Evolutionary conservation across 2,888 invertebrate genomes (phyloP).

Genomic region (Chelonus formosanus): DNA sequence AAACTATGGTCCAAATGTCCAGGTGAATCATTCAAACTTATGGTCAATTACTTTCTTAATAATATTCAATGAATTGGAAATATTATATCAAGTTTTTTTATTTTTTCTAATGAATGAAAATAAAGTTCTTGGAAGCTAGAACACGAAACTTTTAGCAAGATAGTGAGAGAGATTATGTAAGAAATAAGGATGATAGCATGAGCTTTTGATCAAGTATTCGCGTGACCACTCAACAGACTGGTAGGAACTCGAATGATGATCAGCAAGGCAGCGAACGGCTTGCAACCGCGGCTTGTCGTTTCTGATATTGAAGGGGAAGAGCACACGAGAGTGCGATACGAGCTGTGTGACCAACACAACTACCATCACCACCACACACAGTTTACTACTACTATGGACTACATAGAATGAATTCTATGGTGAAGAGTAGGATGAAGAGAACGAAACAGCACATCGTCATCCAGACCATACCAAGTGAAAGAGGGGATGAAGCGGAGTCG

Average conservation of each 20-base stretch:
- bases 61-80: no score
- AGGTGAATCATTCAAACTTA: no score
- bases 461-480: constrained; percentile 11
- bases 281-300: constrained; percentile 45
- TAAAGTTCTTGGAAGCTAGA: no score
- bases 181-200: no score
- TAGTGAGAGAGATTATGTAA: no score
- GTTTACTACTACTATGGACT: no score
- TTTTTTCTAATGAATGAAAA: no score
- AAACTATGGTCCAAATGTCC: no score
- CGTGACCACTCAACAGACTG: constrained; percentile 46
- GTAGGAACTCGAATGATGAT: constrained; percentile 58
- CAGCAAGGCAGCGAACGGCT: constrained; percentile 64
- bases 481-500: constrained; percentile 36
- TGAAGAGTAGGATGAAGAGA: constrained; percentile 25
- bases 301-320: constrained; percentile 30
- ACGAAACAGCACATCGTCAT: constrained; percentile 31
- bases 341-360: constrained; percentile 31
- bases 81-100: no score
- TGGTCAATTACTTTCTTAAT: no score
- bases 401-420: constrained; percentile 17
- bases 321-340: constrained; percentile 35
- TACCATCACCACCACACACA: constrained; percentile 9
- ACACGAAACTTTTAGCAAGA: no score
- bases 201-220: constrained; percentile 27